Base-by-base conservation (phyloP, 2,888 invertebrate genomes). In the Torymus texanus region DNA sequence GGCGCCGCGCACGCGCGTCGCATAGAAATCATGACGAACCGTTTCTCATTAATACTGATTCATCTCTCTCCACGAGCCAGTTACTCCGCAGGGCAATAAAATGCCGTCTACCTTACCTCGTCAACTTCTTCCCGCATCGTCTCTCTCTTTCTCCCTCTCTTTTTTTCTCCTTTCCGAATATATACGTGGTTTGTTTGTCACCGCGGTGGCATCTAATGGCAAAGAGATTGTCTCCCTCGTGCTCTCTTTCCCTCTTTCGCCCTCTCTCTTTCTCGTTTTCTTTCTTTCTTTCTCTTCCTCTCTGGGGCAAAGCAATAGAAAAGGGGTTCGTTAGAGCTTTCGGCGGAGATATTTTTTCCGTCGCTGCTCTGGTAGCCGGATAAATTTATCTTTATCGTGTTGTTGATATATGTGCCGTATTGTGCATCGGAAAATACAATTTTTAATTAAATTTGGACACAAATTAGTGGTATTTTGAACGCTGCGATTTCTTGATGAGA, bases 1-100 rank as follows among this genome's bases (percentile, higher is more conserved):
- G 41, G 8, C 8, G 41, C 1, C 8, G 41, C 41, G 41, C 41
- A 8, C 2, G 29, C 55, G 59, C 65, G 58, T 68, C 50, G 72
- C 73, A 53, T 73, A 75, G 75, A 80, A 83, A 84, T 83, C 83
- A 79, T 84, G 84, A 87, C 82, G 79, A 84, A 85, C 83, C 81
- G 83, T 78, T 80, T 77, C 41, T 85, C 87, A 86, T 88, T 87
- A 87, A 87, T 86, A 84, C 79, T 84, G 82, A 84, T 86, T 84
- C 78, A 79, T 85, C 81, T 83, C 81, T 8, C 8, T 41, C 41
- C 41, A 76, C 67, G 18, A 58, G 21, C 58, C 50, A 55, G 63
- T 66, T 50, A 73, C 66, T 71, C 5, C 29, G 18, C 41, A 41
- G 59, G 63, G 53, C 62, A 73, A 73, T 63, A 63, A 55, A 29